These are phyloP conservation scores for Iselma pallidipennis DNA, from an alignment of 2,888 invertebrate species.

Conservation along the genomic window DNA sequence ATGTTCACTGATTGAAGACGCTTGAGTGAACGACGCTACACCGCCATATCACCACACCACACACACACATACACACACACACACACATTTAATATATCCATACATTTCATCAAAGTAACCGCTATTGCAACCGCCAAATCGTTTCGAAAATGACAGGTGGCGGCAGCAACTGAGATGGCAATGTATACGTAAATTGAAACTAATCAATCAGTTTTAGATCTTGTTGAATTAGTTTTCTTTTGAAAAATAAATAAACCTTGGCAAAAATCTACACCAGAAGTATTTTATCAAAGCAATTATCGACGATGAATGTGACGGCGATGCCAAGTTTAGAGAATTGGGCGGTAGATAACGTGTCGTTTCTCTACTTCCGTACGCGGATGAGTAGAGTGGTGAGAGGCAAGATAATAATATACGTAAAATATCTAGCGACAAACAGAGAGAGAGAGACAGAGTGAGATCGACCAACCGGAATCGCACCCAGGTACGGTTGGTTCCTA, in stretches of 20 bases:
- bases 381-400: slow-evolving; percentile 51
- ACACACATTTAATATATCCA: no score
- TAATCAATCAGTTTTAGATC: no score
- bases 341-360: slow-evolving; percentile 43
- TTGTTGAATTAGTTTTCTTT: no score
- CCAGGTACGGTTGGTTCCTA: slow-evolving; percentile 38
- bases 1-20: slow-evolving; percentile 40
- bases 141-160: not conserved
- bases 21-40: slow-evolving; percentile 28
- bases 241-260: not conserved
- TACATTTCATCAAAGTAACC: not conserved
- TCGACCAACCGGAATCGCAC: slow-evolving; percentile 43
- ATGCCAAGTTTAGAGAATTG: slow-evolving; percentile 23
- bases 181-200: not conserved
- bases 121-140: not conserved
- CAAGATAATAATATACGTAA: slow-evolving; percentile 50
- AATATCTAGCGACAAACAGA: slow-evolving; percentile 38
- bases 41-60: not conserved
- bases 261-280: not conserved
- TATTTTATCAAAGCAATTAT: slow-evolving; percentile 30
- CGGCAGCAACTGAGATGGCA: not conserved
- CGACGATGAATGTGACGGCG: slow-evolving; percentile 33
- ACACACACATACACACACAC: slow-evolving; percentile 1
- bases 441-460: no score
- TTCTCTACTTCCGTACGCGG: slow-evolving; percentile 47